Conservation (phyloP, 2,113 vertebrate genomes). For the Turnix velox region DNA sequence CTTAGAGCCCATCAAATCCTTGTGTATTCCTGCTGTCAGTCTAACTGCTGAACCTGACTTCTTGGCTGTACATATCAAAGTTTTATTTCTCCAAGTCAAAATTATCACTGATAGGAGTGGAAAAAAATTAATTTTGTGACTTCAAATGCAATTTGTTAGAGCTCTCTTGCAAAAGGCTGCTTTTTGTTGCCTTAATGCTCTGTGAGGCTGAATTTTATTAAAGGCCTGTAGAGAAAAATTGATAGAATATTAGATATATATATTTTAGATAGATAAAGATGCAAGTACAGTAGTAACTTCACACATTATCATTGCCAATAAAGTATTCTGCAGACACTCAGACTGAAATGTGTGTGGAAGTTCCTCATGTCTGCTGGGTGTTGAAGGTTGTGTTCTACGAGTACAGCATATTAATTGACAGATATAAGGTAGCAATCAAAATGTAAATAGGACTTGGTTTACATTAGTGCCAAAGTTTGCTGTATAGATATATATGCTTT, state of each 20-base stretch:
- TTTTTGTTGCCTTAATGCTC: neutral
- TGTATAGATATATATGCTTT: constrained; percentile 31
- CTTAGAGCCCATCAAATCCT: neutral
- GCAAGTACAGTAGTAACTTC: neutral
- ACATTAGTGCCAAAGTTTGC: constrained; percentile 16
- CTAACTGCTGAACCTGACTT: neutral
- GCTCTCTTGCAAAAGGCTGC: neutral
- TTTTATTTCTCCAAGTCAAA: neutral
- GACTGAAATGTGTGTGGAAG: neutral
- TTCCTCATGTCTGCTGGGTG: neutral
- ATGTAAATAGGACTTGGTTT: constrained; percentile 55
- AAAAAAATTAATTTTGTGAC: neutral
- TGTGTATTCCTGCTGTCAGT: neutral
- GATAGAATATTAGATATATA: neutral
- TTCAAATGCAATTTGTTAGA: neutral
- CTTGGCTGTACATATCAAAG: neutral
- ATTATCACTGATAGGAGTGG: neutral
- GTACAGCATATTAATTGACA: constrained; percentile 45
- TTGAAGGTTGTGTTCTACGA: constrained; percentile 55
- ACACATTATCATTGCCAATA: neutral
- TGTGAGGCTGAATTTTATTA: neutral
- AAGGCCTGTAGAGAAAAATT: neutral
- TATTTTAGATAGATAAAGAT: constrained; percentile 4
- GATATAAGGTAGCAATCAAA: constrained; percentile 46
- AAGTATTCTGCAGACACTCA: neutral